Evolutionary conservation across 1,140 invertebrate genomes (phyloP), one percentile per base, ranked within the genome.

Genomic region (Papilio xuthus): DNA sequence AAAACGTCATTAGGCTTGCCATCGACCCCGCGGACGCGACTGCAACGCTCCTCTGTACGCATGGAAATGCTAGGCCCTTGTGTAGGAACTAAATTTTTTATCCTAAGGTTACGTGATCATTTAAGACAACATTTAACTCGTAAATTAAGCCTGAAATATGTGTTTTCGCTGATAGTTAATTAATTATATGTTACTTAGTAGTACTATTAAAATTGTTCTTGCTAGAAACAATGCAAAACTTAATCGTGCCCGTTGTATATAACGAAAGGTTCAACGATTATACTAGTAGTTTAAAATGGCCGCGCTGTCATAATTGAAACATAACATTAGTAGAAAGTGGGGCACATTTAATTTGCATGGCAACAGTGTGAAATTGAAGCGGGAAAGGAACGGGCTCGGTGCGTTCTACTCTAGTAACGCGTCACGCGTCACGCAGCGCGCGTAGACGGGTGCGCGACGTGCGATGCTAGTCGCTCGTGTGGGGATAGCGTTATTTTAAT

Each of bases 381-480:
- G 78, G 74, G 86, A 84, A 79, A 79, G 81, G 77, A 80, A 81
- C 82, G 78, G 80, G 78, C 79, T 81, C 37, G 67, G 67, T 53
- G 60, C 81, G 86, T 87, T 88, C 87, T 82, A 86, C 77, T 85
- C 87, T 87, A 79, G 80, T 88, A 84, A 86, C 82, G 80, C 79
- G 82, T 85, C 81, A 87, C 82, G 85, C 77, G 83, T 79, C 79
- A 78, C 77, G 63, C 76, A 53, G 72, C 42, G 71, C 20, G 47
- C 75, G 73, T 20, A 60, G 77, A 63, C 78, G 60, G 18, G 79
- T 80, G 76, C 78, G 78, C 78, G 60, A 56, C 74, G 79, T 78
- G 78, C 78, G 44, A 42, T 44, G 42, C 44, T 6, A 0, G 41
- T 44, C 70, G 1, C 47, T 18, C 47, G 26, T 73, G 71, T 42